Evolutionary conservation across 2,888 invertebrate species (phyloP).

Genomic region (Orthosia cruda): DNA sequence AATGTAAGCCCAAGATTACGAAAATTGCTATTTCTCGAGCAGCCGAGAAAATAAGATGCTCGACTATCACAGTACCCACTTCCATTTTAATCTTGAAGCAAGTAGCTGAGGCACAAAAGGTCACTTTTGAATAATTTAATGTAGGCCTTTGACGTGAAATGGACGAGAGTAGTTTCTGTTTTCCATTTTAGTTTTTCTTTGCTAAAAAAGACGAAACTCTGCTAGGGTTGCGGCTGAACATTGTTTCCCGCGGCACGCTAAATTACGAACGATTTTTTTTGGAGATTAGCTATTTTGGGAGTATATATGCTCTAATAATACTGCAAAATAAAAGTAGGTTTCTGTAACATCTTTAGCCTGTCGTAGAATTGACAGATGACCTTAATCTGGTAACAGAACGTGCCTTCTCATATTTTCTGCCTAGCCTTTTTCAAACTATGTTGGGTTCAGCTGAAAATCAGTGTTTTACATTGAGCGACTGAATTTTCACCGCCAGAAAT

Average conservation of each 20-base stretch:
- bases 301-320: too few relatives aligned
- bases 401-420: too few relatives aligned
- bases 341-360: too few relatives aligned
- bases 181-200: conserved; percentile 22
- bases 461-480: too few relatives aligned
- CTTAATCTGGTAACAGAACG: too few relatives aligned
- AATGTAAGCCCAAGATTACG: conserved; percentile 22
- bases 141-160: conserved; percentile 45
- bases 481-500: too few relatives aligned
- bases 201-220: background rate
- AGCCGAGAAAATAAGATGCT: conserved; percentile 21
- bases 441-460: too few relatives aligned
- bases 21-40: conserved; percentile 35
- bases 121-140: conserved; percentile 57
- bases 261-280: background rate
- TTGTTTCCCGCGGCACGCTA: background rate
- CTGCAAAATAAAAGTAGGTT: too few relatives aligned
- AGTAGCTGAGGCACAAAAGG: conserved; percentile 40
- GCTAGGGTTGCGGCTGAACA: too few relatives aligned
- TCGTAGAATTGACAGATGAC: background rate
- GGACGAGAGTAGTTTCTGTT: conserved; percentile 31
- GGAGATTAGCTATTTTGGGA: background rate
- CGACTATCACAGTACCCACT: conserved; percentile 24
- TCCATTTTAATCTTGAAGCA: conserved; percentile 51
- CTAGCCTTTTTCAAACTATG: too few relatives aligned